Evolutionary conservation across 2,888 invertebrate species (phyloP).

Genomic region (Thecocarcelia acutangulata): DNA sequence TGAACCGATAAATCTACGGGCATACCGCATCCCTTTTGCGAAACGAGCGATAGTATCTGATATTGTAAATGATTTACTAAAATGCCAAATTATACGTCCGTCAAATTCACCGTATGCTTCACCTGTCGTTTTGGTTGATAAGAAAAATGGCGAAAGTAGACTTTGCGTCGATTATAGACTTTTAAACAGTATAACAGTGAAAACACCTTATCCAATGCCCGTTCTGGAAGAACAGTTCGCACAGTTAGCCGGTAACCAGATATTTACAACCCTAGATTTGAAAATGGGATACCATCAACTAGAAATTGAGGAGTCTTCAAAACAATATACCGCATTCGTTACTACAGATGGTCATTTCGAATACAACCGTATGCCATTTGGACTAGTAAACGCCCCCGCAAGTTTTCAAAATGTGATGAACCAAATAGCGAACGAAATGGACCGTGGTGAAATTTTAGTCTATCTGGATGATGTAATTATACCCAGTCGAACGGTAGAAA

Average conservation of each 20-base stretch:
- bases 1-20: constrained; percentile 35
- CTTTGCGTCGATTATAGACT: constrained; percentile 50
- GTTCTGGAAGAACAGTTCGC: constrained; percentile 62
- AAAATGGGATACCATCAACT: constrained; percentile 63
- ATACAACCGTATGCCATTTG: constrained; percentile 64
- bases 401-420: constrained; percentile 63
- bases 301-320: constrained; percentile 50
- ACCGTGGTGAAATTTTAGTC: constrained; percentile 16
- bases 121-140: constrained; percentile 13
- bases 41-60: constrained; percentile 38
- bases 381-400: constrained; percentile 63
- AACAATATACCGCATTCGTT: constrained; percentile 59
- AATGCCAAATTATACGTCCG: too few relatives aligned
- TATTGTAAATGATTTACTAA: not conserved
- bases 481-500: constrained; percentile 3
- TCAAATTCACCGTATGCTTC: too few relatives aligned
- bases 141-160: constrained; percentile 60
- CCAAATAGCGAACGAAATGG: constrained; percentile 4
- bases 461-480: constrained; percentile 31
- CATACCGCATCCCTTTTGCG: constrained; percentile 57
- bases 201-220: constrained; percentile 57
- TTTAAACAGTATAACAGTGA: constrained; percentile 41
- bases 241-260: constrained; percentile 43
- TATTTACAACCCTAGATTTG: constrained; percentile 55
- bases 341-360: constrained; percentile 59